Percentiles rank a stretch among this genome's conserved stretches.
These are phyloP conservation scores for Rhinatrema bivittatum DNA, from an alignment of 2,797 vertebrate species.

Conservation along the genomic window DNA sequence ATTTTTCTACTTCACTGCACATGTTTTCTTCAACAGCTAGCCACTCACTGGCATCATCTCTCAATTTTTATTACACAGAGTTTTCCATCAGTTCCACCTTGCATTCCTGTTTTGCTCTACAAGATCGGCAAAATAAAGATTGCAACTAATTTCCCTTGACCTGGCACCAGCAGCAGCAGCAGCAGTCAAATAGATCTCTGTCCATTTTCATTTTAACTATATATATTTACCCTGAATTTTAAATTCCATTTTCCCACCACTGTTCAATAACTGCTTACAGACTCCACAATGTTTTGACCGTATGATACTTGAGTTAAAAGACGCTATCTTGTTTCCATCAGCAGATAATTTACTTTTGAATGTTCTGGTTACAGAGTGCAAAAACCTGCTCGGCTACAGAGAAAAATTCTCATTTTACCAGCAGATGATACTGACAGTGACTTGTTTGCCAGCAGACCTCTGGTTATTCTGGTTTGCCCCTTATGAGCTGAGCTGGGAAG, in stretches of 20 bases:
- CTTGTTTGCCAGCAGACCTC: slow-evolving; percentile 8
- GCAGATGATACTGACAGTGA: slow-evolving; percentile 1
- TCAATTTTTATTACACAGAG: slow-evolving; percentile 25
- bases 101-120: slow-evolving; percentile 11
- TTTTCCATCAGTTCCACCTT: slow-evolving; percentile 16
- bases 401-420: background rate
- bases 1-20: too few species aligned
- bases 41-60: background rate
- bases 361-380: slow-evolving; percentile 31
- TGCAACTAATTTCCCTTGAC: slow-evolving; percentile 36
- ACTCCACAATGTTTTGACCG: slow-evolving; percentile 14
- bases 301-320: slow-evolving; percentile 18
- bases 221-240: slow-evolving; percentile 34
- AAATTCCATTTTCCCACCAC: slow-evolving; percentile 30
- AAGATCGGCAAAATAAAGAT: slow-evolving; percentile 43
- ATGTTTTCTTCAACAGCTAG: slow-evolving; percentile 1
- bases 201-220: slow-evolving; percentile 6
- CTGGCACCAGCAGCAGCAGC: slow-evolving; percentile 11
- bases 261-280: slow-evolving; percentile 37
- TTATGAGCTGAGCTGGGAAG: background rate
- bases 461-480: background rate
- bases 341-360: slow-evolving; percentile 48
- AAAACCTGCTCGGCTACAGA: background rate
- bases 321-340: slow-evolving; percentile 30
- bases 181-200: background rate